These are phyloP conservation scores for Numida meleagris DNA, from an alignment of 2,113 vertebrate species.

Conservation along the genomic window DNA sequence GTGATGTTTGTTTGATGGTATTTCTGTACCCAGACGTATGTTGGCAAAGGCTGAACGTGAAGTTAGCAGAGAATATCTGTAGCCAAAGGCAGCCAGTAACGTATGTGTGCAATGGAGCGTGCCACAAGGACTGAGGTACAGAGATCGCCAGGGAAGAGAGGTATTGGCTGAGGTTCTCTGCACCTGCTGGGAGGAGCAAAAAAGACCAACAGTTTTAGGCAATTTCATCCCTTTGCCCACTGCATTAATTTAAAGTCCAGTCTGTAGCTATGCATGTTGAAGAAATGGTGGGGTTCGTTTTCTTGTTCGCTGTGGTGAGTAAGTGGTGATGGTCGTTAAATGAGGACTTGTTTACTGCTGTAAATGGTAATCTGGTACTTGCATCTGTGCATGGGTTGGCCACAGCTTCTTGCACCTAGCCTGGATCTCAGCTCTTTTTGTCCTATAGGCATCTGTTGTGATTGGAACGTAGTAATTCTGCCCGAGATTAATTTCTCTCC, in stretches of 20 bases:
- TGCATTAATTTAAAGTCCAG: background rate
- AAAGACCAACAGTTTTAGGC: background rate
- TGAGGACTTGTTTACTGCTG: conserved; percentile 24
- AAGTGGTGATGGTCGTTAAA: background rate
- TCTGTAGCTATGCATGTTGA: accelerated
- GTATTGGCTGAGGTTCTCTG: background rate
- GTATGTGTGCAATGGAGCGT: accelerated
- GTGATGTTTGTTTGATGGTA: background rate
- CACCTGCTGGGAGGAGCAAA: background rate
- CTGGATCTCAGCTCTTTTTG: background rate
- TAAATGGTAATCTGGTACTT: conserved; percentile 10
- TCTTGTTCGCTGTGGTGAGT: background rate
- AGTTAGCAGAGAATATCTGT: background rate
- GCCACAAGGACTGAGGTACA: background rate
- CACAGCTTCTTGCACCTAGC: conserved; percentile 22
- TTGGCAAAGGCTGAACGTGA: background rate
- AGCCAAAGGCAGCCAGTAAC: background rate
- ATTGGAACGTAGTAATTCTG: conserved; percentile 39
- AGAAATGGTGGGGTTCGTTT: background rate
- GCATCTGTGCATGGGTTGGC: background rate
- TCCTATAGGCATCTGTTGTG: conserved; percentile 29
- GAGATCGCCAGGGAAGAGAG: background rate
- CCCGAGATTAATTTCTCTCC: conserved; percentile 6
- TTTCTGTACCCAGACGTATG: background rate
- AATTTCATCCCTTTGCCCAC: background rate